phyloP scores from a whole-genome alignment of 2,113 vertebrate species.

The Cynopterus brachyotis region DNA sequence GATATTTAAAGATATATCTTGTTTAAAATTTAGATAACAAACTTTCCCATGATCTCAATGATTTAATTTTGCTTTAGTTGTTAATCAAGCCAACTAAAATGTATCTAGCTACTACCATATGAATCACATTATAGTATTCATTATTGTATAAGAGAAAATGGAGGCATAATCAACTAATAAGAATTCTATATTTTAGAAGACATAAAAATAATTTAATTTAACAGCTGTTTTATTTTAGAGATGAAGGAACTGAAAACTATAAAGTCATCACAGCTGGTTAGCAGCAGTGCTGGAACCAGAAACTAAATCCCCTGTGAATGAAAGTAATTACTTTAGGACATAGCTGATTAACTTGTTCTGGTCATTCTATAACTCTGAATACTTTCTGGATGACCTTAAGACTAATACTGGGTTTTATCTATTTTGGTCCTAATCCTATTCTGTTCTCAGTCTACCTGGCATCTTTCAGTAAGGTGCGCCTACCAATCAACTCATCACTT shows the following conservation, averaged over 20 bases:
- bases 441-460: background rate
- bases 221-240: background rate
- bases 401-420: background rate
- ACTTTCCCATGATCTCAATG: background rate
- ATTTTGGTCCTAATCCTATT: background rate
- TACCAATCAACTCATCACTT: background rate
- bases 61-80: background rate
- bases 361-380: background rate
- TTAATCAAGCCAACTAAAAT: constrained; percentile 17
- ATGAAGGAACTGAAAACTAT: background rate
- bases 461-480: background rate
- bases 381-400: background rate
- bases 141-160: background rate
- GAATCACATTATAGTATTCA: background rate
- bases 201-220: background rate
- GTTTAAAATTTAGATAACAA: background rate
- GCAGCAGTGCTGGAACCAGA: background rate
- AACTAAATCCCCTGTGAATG: background rate
- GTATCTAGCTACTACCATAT: background rate
- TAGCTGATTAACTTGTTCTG: background rate
- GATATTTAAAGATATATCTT: background rate
- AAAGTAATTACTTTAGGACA: background rate
- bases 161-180: background rate
- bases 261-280: background rate
- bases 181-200: background rate